Evolutionary conservation across 2,888 invertebrate species (phyloP).

Genomic region (Anaspis maculata): DNA sequence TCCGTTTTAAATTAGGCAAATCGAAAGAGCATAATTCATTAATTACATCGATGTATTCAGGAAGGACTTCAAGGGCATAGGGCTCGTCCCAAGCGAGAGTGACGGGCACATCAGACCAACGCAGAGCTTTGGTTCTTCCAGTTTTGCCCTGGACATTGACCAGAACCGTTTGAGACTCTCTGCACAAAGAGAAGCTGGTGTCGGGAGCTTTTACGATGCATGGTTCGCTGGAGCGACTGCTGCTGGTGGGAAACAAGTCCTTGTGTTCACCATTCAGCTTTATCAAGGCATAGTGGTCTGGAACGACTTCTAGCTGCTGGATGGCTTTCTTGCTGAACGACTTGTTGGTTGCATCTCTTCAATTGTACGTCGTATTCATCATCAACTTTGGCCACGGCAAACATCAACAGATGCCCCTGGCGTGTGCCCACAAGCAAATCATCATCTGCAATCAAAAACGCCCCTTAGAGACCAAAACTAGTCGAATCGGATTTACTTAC

Average conservation of each 20-base stretch:
- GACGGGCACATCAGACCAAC: slow-evolving; percentile 72
- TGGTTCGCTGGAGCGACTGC: slow-evolving; percentile 69
- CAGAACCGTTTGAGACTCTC: slow-evolving; percentile 80
- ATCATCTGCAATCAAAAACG: slow-evolving; percentile 76
- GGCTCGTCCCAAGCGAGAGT: slow-evolving; percentile 87
- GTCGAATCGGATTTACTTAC: no score
- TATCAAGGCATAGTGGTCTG: no score
- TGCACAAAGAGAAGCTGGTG: slow-evolving; percentile 69
- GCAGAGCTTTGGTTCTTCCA: slow-evolving; percentile 61
- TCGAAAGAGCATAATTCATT: no score
- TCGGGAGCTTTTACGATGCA: slow-evolving; percentile 71
- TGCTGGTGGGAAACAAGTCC: slow-evolving; percentile 80
- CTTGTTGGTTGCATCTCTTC: slow-evolving; percentile 78
- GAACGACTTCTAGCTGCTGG: slow-evolving; percentile 81
- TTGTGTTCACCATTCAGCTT: slow-evolving; percentile 54
- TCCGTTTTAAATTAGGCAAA: no score
- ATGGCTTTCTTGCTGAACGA: slow-evolving; percentile 91
- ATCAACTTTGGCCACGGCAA: slow-evolving; percentile 61
- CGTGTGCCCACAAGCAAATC: slow-evolving; percentile 85
- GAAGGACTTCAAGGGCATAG: slow-evolving; percentile 76
- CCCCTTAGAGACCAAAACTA: no score
- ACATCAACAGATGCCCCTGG: slow-evolving; percentile 88
- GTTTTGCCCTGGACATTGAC: slow-evolving; percentile 68
- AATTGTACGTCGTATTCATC: slow-evolving; percentile 72
- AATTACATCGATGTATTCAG: slow-evolving; percentile 72